Base-by-base conservation (phyloP, 2,113 vertebrate species). In the Paracanthobrama guichenoti region DNA sequence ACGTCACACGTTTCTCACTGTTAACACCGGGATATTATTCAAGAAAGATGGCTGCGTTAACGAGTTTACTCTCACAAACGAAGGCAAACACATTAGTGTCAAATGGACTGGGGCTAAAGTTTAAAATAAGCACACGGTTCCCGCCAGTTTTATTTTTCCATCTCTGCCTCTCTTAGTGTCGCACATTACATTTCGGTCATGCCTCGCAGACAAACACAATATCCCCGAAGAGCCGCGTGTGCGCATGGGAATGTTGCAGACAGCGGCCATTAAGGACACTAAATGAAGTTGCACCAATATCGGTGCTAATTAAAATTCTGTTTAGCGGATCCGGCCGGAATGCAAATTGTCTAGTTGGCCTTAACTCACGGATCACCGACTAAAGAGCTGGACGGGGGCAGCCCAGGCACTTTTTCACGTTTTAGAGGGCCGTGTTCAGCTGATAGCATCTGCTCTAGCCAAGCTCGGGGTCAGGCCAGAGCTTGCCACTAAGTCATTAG, bases 221-320 rank as follows among this genome's bases (percentile, higher is more conserved):
- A 89, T 92, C 89, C 93, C 91, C 78, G 73, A 89, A 81, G 88
- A 90, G 85, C 24, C 75, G 53, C 59, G 11, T 67, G 74, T 75
- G 82, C 48, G 10, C 64, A 31, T 64, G 90, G 72, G 91, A 91
- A 91, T 90, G 87, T 78, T 89, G 86, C 90, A 90, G 92, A 94
- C 93, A 92, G 90, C 92, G 89, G 92, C 91, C 90, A 93, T 92
- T 94, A 91, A 85, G 90, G 84, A 79, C 88, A 91, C 89, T 91
- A 90, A 93, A 93, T 90, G 93, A 95, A 93, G 91, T 90, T 91
- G 91, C 90, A 88, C 92, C 91, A 93, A 92, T 93, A 94, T 94
- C 92, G 90, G 90, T 88, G 91, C 93, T 94, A 94, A 95, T 95
- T 95, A 94, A 95, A 94, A 94, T 95, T 95, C 93, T 95, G 93